Evolutionary conservation across 2,888 invertebrate species (phyloP).

Genomic region (Gastrophysa polygoni): DNA sequence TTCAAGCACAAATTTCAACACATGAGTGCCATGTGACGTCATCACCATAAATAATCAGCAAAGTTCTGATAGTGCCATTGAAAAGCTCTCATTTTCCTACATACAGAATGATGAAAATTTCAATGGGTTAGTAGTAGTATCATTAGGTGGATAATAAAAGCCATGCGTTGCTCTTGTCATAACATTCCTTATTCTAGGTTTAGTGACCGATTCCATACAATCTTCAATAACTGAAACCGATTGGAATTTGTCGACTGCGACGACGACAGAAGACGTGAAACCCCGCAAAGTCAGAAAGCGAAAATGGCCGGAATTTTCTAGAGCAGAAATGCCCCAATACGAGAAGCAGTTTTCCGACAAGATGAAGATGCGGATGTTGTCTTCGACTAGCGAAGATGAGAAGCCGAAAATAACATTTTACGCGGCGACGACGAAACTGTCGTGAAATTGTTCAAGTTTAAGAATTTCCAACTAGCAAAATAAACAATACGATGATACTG

Average conservation of each 20-base stretch:
- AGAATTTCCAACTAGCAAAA: neutral
- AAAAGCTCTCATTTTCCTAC: no score
- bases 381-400: constrained; percentile 1
- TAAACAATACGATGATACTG: no score
- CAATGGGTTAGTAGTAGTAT: no score
- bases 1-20: no score
- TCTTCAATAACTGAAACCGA: neutral
- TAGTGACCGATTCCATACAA: neutral
- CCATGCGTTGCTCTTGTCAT: no score
- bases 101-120: no score
- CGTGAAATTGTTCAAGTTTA: neutral
- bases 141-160: no score
- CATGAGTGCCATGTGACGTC: no score
- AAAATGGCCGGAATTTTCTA: constrained; percentile 4
- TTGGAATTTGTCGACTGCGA: neutral
- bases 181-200: neutral
- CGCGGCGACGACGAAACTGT: constrained; percentile 5
- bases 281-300: constrained; percentile 3
- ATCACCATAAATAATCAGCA: no score
- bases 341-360: constrained; percentile 5
- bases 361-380: constrained; percentile 9
- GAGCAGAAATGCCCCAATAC: constrained; percentile 3
- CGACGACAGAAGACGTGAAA: neutral
- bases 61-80: no score
- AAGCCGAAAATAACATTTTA: constrained; percentile 12